Percentiles rank a stretch among this genome's conserved stretches.
These are phyloP conservation scores for Itoplectis maculator DNA, from an alignment of 2,888 invertebrate species.

Conservation along the genomic window DNA sequence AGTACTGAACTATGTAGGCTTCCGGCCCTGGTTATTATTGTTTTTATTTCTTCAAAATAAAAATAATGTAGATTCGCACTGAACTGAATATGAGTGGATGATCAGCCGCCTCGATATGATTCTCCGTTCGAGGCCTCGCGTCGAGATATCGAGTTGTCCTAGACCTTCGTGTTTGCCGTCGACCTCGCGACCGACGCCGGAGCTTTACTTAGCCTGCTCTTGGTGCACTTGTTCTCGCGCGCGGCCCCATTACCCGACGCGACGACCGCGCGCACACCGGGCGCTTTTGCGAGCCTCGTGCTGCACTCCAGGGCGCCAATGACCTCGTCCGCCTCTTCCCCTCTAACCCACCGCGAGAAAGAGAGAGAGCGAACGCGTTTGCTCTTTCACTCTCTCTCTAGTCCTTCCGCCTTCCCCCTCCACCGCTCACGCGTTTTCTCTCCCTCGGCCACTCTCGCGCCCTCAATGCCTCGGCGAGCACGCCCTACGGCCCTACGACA, in stretches of 20 bases:
- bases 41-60: too few relatives aligned
- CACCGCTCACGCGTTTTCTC: neutral
- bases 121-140: neutral
- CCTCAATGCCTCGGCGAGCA: slow-evolving; percentile 30
- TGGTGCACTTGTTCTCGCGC: slow-evolving; percentile 50
- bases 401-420: neutral
- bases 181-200: slow-evolving; percentile 41
- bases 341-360: slow-evolving; percentile 27
- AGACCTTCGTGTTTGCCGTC: slow-evolving; percentile 47
- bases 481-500: slow-evolving; percentile 43
- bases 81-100: neutral
- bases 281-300: slow-evolving; percentile 58
- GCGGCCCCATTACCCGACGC: slow-evolving; percentile 53
- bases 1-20: too few relatives aligned
- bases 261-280: slow-evolving; percentile 23
- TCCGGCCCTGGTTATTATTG: too few relatives aligned
- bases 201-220: slow-evolving; percentile 55
- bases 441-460: slow-evolving; percentile 17
- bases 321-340: slow-evolving; percentile 63
- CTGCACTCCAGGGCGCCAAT: slow-evolving; percentile 58
- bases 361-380: too few relatives aligned
- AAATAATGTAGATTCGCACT: too few relatives aligned
- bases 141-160: slow-evolving; percentile 51
- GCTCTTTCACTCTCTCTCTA: neutral
- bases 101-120: neutral